These are phyloP conservation scores for Volucella inanis DNA, from an alignment of 2,888 invertebrate species.

Conservation along the genomic window DNA sequence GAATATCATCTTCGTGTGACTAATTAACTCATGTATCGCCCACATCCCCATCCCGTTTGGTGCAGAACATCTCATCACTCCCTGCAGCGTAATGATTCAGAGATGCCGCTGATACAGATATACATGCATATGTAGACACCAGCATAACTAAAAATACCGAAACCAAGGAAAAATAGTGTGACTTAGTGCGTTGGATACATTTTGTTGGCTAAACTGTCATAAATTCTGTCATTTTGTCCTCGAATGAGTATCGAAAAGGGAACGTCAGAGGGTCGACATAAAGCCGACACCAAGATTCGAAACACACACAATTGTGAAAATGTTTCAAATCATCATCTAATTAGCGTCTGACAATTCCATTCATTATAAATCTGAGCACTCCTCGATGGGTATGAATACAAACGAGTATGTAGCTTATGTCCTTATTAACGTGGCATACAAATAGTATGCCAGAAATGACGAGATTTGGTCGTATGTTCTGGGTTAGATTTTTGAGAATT, in stretches of 20 bases:
- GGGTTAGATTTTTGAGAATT: too few species aligned
- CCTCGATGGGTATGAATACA: neutral
- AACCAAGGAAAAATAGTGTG: conserved; percentile 3
- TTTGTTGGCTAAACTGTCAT: conserved; percentile 1
- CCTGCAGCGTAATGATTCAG: conserved; percentile 48
- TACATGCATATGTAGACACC: neutral
- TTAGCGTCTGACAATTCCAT: conserved; percentile 72
- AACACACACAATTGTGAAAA: conserved; percentile 37
- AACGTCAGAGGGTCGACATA: conserved; percentile 4
- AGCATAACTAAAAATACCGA: conserved; percentile 64
- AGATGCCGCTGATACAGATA: neutral
- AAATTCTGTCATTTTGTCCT: conserved; percentile 6
- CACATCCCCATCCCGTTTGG: conserved; percentile 27
- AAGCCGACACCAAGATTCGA: conserved; percentile 21
- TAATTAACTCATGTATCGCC: conserved; percentile 71
- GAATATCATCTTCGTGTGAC: conserved; percentile 69
- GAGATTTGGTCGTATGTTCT: too few species aligned
- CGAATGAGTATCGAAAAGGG: too few species aligned
- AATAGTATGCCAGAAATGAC: neutral
- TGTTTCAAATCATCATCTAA: conserved; percentile 71
- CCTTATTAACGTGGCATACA: conserved; percentile 56
- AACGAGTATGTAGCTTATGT: conserved; percentile 17
- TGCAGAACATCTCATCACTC: conserved; percentile 3
- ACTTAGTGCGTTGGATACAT: conserved; percentile 22
- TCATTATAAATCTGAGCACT: conserved; percentile 61